phyloP scores from a whole-genome alignment of 1,140 invertebrate genomes.

The Drosophila orosa region DNA sequence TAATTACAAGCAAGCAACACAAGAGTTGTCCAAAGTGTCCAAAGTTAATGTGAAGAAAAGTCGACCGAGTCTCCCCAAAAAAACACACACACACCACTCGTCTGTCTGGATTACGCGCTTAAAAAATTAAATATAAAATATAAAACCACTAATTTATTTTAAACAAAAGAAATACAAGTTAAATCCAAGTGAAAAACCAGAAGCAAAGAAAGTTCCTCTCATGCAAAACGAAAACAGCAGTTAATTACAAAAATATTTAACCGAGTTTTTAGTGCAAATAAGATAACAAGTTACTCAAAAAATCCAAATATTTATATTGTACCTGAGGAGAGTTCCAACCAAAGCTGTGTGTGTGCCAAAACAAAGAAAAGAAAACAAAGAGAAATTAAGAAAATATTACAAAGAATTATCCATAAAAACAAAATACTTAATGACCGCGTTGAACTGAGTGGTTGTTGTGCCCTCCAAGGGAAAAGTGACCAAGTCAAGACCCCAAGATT shows the following conservation, averaged over 20 bases:
- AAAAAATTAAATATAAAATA: constrained; percentile 42
- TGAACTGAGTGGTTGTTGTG: constrained; percentile 46
- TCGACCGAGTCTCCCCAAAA: constrained; percentile 54
- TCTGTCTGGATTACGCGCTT: constrained; percentile 74
- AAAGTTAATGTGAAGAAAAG: constrained; percentile 78
- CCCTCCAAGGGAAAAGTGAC: constrained; percentile 37
- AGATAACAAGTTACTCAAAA: constrained; percentile 15
- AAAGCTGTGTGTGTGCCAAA: constrained; percentile 44
- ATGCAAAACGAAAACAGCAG: constrained; percentile 39
- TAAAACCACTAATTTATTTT: constrained; percentile 40
- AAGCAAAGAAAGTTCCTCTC: constrained; percentile 77
- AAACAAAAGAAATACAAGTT: constrained; percentile 19
- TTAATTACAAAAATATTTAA: constrained; percentile 43
- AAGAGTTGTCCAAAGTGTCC: constrained; percentile 21
- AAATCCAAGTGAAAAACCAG: constrained; percentile 53
- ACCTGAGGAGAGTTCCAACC: constrained; percentile 57
- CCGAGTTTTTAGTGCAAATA: constrained; percentile 43
- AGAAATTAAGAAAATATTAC: constrained; percentile 2
- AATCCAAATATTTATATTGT: constrained; percentile 30
- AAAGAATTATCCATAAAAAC: constrained; percentile 23
- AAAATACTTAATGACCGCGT: constrained; percentile 35
- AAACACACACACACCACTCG: constrained; percentile 45
- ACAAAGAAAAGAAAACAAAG: constrained; percentile 15
- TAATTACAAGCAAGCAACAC: constrained; percentile 6
- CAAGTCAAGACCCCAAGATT: constrained; percentile 26